Evolutionary conservation across 2,113 vertebrate genomes (phyloP).

Genomic region (Myrmecophaga tridactyla): DNA sequence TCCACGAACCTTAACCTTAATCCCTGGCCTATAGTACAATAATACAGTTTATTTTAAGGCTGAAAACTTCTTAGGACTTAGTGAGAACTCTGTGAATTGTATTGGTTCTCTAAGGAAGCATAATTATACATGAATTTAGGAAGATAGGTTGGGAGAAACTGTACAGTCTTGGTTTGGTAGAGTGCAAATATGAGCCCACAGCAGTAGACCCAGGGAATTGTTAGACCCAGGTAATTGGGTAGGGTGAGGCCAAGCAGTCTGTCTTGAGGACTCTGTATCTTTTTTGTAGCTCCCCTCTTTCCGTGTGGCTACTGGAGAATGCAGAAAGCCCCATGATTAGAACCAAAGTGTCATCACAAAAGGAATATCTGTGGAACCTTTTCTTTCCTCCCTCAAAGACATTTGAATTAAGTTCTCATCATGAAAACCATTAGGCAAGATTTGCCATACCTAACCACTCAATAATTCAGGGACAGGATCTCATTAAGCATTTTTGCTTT

Average conservation of each 20-base stretch:
- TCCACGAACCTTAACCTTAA: not conserved
- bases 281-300: not conserved
- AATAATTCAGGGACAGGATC: slow-evolving; percentile 81
- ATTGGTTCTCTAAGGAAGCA: not conserved
- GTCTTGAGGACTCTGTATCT: not conserved
- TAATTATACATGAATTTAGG: not conserved
- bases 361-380: not conserved
- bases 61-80: not conserved
- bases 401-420: slow-evolving; percentile 83
- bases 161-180: accelerated
- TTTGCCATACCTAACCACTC: slow-evolving; percentile 81
- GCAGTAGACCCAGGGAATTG: not conserved
- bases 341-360: not conserved
- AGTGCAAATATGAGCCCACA: accelerated
- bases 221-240: not conserved
- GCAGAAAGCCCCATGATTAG: slow-evolving; percentile 17
- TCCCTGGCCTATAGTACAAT: not conserved
- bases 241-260: not conserved
- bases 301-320: not conserved
- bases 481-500: slow-evolving; percentile 81
- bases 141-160: too few species aligned
- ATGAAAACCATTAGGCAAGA: slow-evolving; percentile 81
- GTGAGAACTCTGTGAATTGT: not conserved
- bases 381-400: slow-evolving; percentile 68
- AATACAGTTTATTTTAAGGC: not conserved